phyloP scores from a whole-genome alignment of 2,797 vertebrate species.

The Morelia viridis region DNA sequence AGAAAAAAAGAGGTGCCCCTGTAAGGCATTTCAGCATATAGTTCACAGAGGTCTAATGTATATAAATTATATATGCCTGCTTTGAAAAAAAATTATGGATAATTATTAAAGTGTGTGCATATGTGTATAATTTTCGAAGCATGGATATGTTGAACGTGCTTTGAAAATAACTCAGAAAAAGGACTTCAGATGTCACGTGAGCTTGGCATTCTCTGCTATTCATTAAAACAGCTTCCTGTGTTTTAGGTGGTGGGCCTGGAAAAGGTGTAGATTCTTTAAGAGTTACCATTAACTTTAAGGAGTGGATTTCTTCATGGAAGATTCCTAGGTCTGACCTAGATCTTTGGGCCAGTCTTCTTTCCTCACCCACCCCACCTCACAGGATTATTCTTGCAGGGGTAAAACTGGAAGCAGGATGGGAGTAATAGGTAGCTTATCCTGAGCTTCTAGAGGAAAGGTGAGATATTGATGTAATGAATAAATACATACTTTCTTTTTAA shows the following conservation, averaged over 20 bases:
- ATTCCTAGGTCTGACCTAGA: neutral
- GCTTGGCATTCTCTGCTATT: neutral
- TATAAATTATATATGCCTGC: neutral
- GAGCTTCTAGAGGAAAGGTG: no score
- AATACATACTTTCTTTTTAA: no score
- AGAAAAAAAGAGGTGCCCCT: neutral
- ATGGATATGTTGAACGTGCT: neutral
- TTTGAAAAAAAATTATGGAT: neutral
- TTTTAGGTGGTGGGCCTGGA: neutral
- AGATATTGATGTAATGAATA: no score
- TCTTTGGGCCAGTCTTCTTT: neutral
- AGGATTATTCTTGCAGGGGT: no score
- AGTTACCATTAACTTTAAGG: neutral
- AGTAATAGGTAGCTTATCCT: no score
- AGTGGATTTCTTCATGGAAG: neutral
- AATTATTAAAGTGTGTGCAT: neutral
- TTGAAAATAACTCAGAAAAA: neutral
- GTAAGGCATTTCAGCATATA: neutral
- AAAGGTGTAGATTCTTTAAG: neutral
- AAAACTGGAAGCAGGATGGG: no score
- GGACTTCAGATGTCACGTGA: neutral
- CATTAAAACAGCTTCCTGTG: neutral
- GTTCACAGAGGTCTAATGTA: neutral
- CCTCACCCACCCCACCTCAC: no score
- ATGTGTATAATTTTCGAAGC: neutral